These are phyloP conservation scores for Lagorchestes hirsutus DNA, from an alignment of 2,797 vertebrate genomes.

Conservation along the genomic window DNA sequence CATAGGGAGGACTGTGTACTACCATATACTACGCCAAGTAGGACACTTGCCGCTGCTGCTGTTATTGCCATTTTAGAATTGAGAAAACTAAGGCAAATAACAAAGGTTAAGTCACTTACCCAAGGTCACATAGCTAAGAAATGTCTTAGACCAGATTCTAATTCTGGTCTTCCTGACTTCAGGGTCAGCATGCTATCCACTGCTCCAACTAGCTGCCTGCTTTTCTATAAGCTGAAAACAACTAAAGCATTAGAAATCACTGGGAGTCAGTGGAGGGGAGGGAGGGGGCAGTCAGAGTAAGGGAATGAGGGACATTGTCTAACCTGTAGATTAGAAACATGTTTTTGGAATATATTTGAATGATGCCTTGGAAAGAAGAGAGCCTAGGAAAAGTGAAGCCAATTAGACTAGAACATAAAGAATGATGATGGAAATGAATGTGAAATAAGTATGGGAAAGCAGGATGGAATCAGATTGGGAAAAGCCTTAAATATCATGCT, in stretches of 20 bases:
- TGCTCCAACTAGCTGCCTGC: background rate
- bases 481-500: background rate
- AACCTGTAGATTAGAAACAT: background rate
- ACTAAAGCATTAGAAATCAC: background rate
- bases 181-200: background rate
- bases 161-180: background rate
- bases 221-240: background rate
- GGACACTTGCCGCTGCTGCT: background rate
- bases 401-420: background rate
- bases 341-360: background rate
- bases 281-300: background rate
- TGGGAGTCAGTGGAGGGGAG: background rate
- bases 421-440: background rate
- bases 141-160: background rate
- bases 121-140: background rate
- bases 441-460: background rate
- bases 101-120: background rate
- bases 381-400: background rate
- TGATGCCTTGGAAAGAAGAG: background rate
- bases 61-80: background rate
- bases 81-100: background rate
- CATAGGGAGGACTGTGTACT: background rate
- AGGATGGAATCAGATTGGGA: background rate
- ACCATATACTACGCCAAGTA: background rate
- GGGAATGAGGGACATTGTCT: background rate